phyloP scores from a whole-genome alignment of 2,888 invertebrate genomes.

The Lasioglossum pauxillum region DNA sequence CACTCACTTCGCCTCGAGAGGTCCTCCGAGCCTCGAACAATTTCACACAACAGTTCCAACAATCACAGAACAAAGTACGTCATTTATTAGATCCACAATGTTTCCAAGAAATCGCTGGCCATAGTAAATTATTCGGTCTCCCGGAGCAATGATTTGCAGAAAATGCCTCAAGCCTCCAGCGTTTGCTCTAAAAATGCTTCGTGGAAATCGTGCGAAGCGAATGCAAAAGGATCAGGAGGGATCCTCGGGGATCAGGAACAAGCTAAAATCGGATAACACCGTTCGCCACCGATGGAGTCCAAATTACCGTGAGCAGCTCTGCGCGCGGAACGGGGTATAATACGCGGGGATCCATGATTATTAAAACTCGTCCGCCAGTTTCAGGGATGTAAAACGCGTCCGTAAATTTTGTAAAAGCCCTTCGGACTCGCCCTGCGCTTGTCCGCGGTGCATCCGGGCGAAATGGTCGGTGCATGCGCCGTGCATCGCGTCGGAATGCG shows the following conservation, averaged over 20 bases:
- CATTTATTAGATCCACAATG: neutral
- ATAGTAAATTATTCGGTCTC: neutral
- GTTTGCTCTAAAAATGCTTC: neutral
- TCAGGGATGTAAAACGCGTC: slow-evolving; percentile 16
- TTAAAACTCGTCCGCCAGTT: slow-evolving; percentile 1
- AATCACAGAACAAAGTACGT: neutral
- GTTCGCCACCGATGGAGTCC: neutral
- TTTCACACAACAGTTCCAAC: neutral
- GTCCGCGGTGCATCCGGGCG: slow-evolving; percentile 4
- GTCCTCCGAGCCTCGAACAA: neutral
- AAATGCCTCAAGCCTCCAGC: neutral
- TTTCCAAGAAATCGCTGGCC: neutral
- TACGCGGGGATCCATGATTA: neutral
- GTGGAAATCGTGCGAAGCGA: neutral
- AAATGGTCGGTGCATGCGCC: slow-evolving; percentile 61
- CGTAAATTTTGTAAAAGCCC: slow-evolving; percentile 13
- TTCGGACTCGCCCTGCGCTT: slow-evolving; percentile 9
- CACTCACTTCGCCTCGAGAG: neutral
- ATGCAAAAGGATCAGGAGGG: neutral
- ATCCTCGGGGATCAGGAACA: neutral
- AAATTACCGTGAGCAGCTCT: slow-evolving; percentile 8
- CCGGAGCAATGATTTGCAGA: neutral
- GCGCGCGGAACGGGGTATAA: neutral
- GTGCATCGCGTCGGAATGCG: slow-evolving; percentile 34
- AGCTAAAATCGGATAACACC: neutral